Conservation (phyloP, 2,888 invertebrate species). For the Dryomyza anilis region DNA sequence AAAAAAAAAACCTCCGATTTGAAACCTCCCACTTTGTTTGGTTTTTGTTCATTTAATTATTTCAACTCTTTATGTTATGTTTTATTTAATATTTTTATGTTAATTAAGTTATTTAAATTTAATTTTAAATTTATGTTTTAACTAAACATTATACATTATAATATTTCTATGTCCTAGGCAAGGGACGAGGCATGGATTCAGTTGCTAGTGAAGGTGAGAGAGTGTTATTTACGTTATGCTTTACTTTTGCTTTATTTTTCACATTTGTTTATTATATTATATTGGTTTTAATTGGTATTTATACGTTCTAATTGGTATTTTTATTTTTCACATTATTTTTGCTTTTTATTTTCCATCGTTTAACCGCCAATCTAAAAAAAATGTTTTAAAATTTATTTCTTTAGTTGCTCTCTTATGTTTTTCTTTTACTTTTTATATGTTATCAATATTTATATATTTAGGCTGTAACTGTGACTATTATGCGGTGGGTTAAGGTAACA, state of each 20-base stretch:
- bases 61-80: constrained; percentile 22
- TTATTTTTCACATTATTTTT: background rate
- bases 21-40: too few species aligned
- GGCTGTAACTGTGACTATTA: background rate
- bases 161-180: constrained; percentile 63
- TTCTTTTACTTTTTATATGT: background rate
- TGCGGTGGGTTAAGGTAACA: constrained; percentile 10
- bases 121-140: constrained; percentile 34
- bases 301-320: constrained; percentile 17
- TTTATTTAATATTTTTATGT: constrained; percentile 38
- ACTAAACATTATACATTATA: constrained; percentile 36
- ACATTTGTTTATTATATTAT: constrained; percentile 12
- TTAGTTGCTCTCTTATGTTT: background rate
- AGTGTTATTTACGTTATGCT: constrained; percentile 38
- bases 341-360: constrained; percentile 5
- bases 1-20: too few species aligned
- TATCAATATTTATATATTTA: background rate
- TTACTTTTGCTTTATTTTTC: constrained; percentile 32
- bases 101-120: constrained; percentile 31
- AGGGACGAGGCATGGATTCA: constrained; percentile 72
- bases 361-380: background rate
- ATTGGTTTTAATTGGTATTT: constrained; percentile 21
- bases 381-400: background rate
- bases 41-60: background rate
- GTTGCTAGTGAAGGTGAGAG: constrained; percentile 76